Evolutionary conservation across 2,888 invertebrate genomes (phyloP), one percentile per base, ranked within the genome.

Genomic region (Drosophila fulvimacula): DNA sequence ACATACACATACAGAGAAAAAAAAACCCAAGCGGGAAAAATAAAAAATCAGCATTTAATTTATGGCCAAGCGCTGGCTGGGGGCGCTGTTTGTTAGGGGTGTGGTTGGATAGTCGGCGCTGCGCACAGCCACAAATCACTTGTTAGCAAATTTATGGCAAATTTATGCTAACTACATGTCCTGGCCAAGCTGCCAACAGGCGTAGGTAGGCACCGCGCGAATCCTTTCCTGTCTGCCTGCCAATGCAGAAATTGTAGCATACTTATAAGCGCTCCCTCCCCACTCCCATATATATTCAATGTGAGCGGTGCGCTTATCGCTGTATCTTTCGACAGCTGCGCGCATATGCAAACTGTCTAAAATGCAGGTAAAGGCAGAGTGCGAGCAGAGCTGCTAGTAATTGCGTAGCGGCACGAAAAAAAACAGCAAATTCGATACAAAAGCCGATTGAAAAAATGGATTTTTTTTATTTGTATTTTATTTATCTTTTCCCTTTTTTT

Each of bases 151-250:
- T 90, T 89, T 90, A 89, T 90, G 76, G 88, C 84, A 79, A 89
- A 90, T 89, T 90, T 89, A 89, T 89, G 90, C 81, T 87, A 90
- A 90, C 88, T 86, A 90, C 84, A 68, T 86, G 82, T 89, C 77
- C 73, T 72, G 69, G 42, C 52, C 56, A n/a, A 46, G 34, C 51
- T 61, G 69, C 61, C 78, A 76, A 64, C 69, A 52, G 51, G 19
- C 39, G 51, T 39, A 77, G 78, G 78, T 64, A 51, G 57, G 52
- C 77, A 38, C 7, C 34, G 39, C 42, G 39, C 42, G 51, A 66
- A 59, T 58, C 60, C 64, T 59, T 69, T 61, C 59, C 52, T 53
- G 53, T 39, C 46, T 27, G 57, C 6, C 53, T 61, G 65, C 53
- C 62, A 63, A 76, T 78, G 61, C 63, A 68, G 58, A 77, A 79